Evolutionary conservation across 2,113 vertebrate genomes (phyloP).

Genomic region (Sus scrofa): T2T-Sscrofa CM000817.6:173783001-173783500

Average conservation of each 20-base stretch:
- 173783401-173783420: not conserved
- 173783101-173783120: not conserved
- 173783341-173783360: not conserved
- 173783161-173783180: not conserved
- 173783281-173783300: not conserved
- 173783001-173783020: constrained; percentile 6
- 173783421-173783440: not conserved
- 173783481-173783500: too few species aligned
- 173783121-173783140: not conserved
- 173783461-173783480: too few species aligned
- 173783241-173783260: not conserved
- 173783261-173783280: not conserved
- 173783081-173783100: not conserved
- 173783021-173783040: not conserved
- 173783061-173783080: not conserved
- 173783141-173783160: not conserved
- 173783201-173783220: constrained; percentile 8
- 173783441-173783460: not conserved
- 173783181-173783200: not conserved
- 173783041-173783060: not conserved
- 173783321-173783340: not conserved
- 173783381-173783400: not conserved
- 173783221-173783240: not conserved
- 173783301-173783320: not conserved
- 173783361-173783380: rapidly evolving